Conservation (phyloP, 2,888 invertebrate species). For the Leptarthrus brevirostris region DNA sequence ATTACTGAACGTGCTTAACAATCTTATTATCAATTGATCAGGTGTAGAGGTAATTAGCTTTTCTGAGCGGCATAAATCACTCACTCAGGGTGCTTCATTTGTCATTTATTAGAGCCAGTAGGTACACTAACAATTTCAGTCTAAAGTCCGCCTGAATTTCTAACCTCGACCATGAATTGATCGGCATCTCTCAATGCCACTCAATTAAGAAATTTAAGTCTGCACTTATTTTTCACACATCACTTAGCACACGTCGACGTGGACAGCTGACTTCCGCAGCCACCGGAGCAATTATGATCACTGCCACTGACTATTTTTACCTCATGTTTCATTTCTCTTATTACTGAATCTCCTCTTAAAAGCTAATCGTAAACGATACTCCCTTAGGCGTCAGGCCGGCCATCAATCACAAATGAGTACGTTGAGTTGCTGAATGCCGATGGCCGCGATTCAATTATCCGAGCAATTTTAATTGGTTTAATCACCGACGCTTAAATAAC, state of each 20-base stretch:
- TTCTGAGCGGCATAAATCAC: background rate
- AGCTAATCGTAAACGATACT: background rate
- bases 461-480: slow-evolving; percentile 1
- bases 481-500: background rate
- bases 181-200: background rate
- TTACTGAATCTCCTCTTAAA: background rate
- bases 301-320: background rate
- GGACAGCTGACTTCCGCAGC: no score
- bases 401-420: background rate
- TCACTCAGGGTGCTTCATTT: background rate
- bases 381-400: background rate
- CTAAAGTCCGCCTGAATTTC: background rate
- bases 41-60: background rate
- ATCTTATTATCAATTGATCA: background rate
- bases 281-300: background rate
- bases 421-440: background rate
- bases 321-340: background rate
- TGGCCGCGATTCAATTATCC: background rate
- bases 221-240: background rate
- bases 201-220: background rate
- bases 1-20: background rate
- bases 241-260: background rate
- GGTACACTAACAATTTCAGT: background rate
- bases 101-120: background rate
- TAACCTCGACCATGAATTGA: slow-evolving; percentile 3